Evolutionary conservation across 2,797 vertebrate genomes (phyloP).

Genomic region (Helarctos malayanus): DNA sequence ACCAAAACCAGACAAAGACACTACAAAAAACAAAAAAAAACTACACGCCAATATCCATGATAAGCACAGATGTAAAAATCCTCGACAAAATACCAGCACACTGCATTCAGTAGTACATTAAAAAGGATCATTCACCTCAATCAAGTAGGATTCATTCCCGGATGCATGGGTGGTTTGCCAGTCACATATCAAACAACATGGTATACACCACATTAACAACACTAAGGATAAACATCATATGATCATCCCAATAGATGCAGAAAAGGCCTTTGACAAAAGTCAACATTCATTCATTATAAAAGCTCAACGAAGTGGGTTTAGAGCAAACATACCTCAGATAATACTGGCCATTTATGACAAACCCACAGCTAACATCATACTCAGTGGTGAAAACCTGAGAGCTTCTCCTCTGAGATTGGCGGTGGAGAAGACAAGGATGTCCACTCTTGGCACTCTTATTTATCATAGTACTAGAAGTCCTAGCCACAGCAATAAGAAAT

Average conservation of each 20-base stretch:
- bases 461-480: not conserved
- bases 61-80: not conserved
- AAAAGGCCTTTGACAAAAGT: not conserved
- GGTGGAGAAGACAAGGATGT: not conserved
- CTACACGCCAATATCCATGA: not conserved
- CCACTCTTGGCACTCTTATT: not conserved
- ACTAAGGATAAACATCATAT: not conserved
- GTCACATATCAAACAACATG: not conserved
- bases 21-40: not conserved
- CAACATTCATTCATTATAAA: not conserved
- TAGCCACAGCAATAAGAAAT: not conserved
- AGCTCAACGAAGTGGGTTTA: not conserved
- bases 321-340: not conserved
- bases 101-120: not conserved
- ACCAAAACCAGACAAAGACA: not conserved
- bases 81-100: not conserved
- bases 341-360: not conserved
- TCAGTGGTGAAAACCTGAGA: not conserved
- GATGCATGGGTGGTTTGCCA: not conserved
- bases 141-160: not conserved
- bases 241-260: not conserved
- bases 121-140: not conserved
- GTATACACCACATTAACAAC: not conserved
- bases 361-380: not conserved
- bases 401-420: not conserved